Evolutionary conservation across 2,113 vertebrate species (phyloP).

Genomic region (Rostratula benghalensis): DNA sequence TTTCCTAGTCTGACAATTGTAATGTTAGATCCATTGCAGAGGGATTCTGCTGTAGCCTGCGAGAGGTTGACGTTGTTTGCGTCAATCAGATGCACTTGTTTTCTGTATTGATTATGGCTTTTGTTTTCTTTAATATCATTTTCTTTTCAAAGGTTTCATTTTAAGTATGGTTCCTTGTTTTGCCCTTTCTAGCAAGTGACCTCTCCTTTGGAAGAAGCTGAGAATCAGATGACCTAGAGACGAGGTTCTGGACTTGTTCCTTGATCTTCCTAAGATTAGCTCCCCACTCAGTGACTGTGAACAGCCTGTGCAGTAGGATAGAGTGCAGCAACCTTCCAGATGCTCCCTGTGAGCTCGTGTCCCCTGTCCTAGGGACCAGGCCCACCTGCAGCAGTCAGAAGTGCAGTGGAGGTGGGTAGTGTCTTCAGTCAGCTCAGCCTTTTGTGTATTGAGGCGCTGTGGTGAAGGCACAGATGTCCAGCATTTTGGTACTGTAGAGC

Average conservation of each 20-base stretch:
- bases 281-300: constrained; percentile 19
- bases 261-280: neutral
- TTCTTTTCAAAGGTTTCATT: constrained; percentile 49
- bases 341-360: neutral
- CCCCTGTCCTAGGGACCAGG: neutral
- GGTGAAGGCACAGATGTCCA: neutral
- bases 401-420: neutral
- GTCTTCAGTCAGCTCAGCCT: neutral
- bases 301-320: constrained; percentile 12
- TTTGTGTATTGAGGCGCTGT: neutral
- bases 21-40: neutral
- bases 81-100: constrained; percentile 59
- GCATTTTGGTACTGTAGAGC: neutral
- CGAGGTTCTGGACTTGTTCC: neutral
- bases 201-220: constrained; percentile 47
- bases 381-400: constrained; percentile 3
- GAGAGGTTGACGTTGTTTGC: neutral
- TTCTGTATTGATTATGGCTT: constrained; percentile 67
- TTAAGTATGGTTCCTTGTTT: constrained; percentile 45
- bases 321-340: neutral
- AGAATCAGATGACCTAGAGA: neutral
- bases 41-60: constrained; percentile 6
- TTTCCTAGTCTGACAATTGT: constrained; percentile 9
- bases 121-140: constrained; percentile 56
- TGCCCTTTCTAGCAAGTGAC: constrained; percentile 35